Evolutionary conservation across 2,888 invertebrate genomes (phyloP), one percentile per base, ranked within the genome.

Genomic region (Lithodes maja): DNA sequence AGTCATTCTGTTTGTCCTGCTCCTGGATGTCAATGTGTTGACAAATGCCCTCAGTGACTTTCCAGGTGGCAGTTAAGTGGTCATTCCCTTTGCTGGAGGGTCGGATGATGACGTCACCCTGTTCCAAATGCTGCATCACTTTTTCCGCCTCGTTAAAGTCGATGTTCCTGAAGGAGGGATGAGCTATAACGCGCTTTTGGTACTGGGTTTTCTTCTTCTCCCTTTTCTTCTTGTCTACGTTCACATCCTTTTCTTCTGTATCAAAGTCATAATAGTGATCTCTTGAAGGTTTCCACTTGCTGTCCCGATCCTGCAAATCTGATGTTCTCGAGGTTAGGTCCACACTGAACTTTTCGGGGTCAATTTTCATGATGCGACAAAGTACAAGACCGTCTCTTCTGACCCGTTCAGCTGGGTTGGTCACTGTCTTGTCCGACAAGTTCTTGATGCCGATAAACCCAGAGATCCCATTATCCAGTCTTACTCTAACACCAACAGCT

Each of bases 41-140:
- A 93, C 97, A 97, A 92, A 99, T 97, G 52, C 96, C 96, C 82
- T 99, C 97, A 0, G 97, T 96, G 1, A 99, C 98, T 94, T 99
- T 99, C 99, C 99, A 99, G 0, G 99, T 99, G 1, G 99, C 98
- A 0, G 99, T 99, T 92, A 99, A 94, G 94, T 99, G 99, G 94
- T 99, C 98, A 0, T 97, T 96, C 75, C 98, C 99, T 95, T 99
- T 99, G 93, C 99, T 99, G 84, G 99, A 99, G 0, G 99, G 99
- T 90, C 99, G 95, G 33, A 99, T 96, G 53, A 99, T 97, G 15
- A 98, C 98, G 93, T 99, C 99, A 1, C 99, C 99, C 94, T 98
- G 99, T 92, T 98, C 99, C 96, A 99, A 97, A 86, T 95, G 95
- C 81, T 96, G 96, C 96, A 99, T 97, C 86, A 98, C 94, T 93